A percentile compares a stretch with the other conserved stretches of the same genome.
Conservation (phyloP, 1,140 invertebrate genomes). For the Grapholita molesta region DNA sequence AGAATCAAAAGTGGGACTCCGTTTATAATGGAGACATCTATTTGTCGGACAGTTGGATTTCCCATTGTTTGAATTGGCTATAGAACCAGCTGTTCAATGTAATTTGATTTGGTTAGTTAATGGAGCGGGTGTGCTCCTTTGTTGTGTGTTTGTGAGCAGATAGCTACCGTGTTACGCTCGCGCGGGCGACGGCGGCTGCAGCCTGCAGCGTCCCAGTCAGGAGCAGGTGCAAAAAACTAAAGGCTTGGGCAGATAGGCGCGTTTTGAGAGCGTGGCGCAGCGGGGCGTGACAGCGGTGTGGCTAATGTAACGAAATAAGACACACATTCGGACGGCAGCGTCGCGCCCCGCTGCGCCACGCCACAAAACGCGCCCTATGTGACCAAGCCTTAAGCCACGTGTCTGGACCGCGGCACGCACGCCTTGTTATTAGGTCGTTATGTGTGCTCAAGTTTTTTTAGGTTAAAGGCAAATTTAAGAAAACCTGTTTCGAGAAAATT, state of each 20-base stretch:
- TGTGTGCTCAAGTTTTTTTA: slow-evolving; percentile 20
- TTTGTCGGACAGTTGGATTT: slow-evolving; percentile 35
- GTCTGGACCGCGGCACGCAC: slow-evolving; percentile 18
- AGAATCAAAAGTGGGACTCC: background rate
- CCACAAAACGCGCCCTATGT: no score
- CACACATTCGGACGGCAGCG: no score
- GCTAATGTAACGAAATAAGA: no score
- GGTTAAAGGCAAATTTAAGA: background rate
- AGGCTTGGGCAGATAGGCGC: no score
- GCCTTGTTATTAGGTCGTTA: slow-evolving; percentile 24
- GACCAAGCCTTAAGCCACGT: no score
- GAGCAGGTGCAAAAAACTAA: slow-evolving; percentile 16
- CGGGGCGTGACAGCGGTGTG: no score
- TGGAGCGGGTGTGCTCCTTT: slow-evolving; percentile 49
- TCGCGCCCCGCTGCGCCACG: no score
- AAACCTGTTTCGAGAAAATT: slow-evolving; percentile 23
- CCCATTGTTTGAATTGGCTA: slow-evolving; percentile 39
- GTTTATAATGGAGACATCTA: slow-evolving; percentile 32
- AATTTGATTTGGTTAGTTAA: slow-evolving; percentile 66
- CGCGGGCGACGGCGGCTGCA: slow-evolving; percentile 22
- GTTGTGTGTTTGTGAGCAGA: background rate
- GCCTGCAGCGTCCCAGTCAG: background rate
- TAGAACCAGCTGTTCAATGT: slow-evolving; percentile 60
- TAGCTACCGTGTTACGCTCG: slow-evolving; percentile 11
- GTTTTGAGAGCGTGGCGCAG: no score